Base-by-base conservation (phyloP, 2,888 invertebrate species). In the Hypselothyrea guttata region DNA sequence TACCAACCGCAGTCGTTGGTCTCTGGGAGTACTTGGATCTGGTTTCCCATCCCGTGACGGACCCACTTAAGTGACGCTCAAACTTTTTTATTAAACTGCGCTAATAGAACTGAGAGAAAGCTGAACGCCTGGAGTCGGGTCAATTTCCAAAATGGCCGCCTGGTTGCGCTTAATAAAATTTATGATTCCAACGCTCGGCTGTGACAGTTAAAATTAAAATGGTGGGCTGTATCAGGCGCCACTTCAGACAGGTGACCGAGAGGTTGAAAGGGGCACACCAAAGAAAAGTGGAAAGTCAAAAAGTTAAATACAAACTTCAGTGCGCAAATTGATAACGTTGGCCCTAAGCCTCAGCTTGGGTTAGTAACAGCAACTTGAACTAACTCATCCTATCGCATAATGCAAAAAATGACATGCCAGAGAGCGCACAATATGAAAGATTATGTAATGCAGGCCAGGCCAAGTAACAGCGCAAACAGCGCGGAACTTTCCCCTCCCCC, bases 101-200 rank as follows among this genome's bases (percentile, higher is more conserved):
- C 81, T 81, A 81, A 81, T 81, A 83, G 79, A 72, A 74, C 66
- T 68, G 60, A 61, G 60, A 57, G 61, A 47, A 30, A n/a, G 46
- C 47, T 28, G 34, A 46, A 52, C 57, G 58, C 56, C 56, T 48
- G 52, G 61, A 69, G 68, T 58, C 59, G 77, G 84, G 82, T 86
- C 86, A 73, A 61, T 69, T 81, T 75, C 65, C 78, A 75, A 82
- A 86, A 82, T 86, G 86, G 86, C 71, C 85, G 84, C 84, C 72
- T 66, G 87, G 87, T 71, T 84, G 84, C 71, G 86, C 84, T 86
- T 84, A 84, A 87, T 84, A 84, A 86, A 84, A 84, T 84, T 85
- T 85, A 85, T 79, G 86, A 85, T 86, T 85, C 76, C 81, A 71
- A 83, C 71, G 84, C 78, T 75, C 73, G 82, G 68, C 82, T 86